These are phyloP conservation scores for Drosophila grimshawi DNA, from an alignment of 1,140 invertebrate genomes.

Conservation along the genomic window DNA sequence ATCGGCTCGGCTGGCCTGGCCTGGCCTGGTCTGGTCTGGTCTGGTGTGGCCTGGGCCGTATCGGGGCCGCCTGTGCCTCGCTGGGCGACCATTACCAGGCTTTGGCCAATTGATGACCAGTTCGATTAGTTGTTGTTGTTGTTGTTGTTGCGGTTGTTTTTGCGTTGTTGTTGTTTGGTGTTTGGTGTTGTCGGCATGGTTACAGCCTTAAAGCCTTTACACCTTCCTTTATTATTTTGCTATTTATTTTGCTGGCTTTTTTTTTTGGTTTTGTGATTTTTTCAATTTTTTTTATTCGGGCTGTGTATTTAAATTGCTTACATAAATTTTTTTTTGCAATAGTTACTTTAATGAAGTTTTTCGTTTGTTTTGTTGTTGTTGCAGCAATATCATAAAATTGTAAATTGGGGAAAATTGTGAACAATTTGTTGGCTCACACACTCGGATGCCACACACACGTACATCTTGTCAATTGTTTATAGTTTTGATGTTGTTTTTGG, in stretches of 20 bases:
- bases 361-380: slow-evolving; percentile 24
- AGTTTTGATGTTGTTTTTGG: slow-evolving; percentile 34
- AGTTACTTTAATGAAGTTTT: slow-evolving; percentile 80
- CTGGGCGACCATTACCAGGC: slow-evolving; percentile 77
- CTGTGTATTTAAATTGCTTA: slow-evolving; percentile 78
- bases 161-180: slow-evolving; percentile 38
- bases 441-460: slow-evolving; percentile 13
- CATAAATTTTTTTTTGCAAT: slow-evolving; percentile 76
- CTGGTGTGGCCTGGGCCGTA: slow-evolving; percentile 13
- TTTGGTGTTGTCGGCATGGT: slow-evolving; percentile 46
- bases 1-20: slow-evolving; percentile 60
- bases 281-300: neutral
- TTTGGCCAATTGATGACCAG: slow-evolving; percentile 83
- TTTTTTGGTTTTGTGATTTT: slow-evolving; percentile 46
- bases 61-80: slow-evolving; percentile 15
- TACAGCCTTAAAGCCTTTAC: slow-evolving; percentile 77
- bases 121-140: slow-evolving; percentile 82
- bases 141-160: slow-evolving; percentile 22
- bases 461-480: slow-evolving; percentile 49
- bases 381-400: slow-evolving; percentile 72
- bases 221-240: slow-evolving; percentile 80
- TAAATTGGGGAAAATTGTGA: slow-evolving; percentile 81
- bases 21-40: slow-evolving; percentile 34
- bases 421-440: slow-evolving; percentile 66
- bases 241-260: slow-evolving; percentile 54